phyloP scores from a whole-genome alignment of 1,140 invertebrate genomes.

The Centruroides sculpturatus region DNA sequence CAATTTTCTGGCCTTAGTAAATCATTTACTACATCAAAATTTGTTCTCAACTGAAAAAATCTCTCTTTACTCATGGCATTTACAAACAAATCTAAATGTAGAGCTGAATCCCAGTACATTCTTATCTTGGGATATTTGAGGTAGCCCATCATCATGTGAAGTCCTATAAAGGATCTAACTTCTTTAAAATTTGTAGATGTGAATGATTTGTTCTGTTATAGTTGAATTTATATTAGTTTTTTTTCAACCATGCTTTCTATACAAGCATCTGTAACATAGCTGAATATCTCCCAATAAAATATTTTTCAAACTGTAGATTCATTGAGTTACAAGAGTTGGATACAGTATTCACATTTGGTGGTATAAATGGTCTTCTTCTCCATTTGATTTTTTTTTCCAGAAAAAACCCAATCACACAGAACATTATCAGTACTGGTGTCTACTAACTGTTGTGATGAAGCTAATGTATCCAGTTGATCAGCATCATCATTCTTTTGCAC shows the following conservation, averaged over 20 bases:
- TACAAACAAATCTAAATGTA: not conserved
- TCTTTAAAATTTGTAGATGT: not conserved
- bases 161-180: not conserved
- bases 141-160: conserved; percentile 2
- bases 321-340: too few species aligned
- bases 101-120: conserved; percentile 3
- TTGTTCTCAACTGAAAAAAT: conserved; percentile 18
- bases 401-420: too few species aligned
- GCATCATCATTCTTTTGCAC: too few species aligned
- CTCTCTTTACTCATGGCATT: conserved; percentile 9
- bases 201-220: not conserved
- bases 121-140: not conserved
- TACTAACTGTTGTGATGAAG: too few species aligned
- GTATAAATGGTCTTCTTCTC: too few species aligned
- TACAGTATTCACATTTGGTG: too few species aligned
- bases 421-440: too few species aligned
- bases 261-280: not conserved
- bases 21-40: conserved; percentile 22
- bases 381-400: too few species aligned
- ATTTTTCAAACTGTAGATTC: too few species aligned
- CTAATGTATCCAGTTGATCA: too few species aligned
- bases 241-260: not conserved
- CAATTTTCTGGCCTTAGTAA: conserved; percentile 7
- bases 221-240: conserved; percentile 1
- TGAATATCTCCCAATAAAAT: not conserved